These are phyloP conservation scores for Pelecanus crispus DNA, from an alignment of 2,113 vertebrate species.

Conservation along the genomic window DNA sequence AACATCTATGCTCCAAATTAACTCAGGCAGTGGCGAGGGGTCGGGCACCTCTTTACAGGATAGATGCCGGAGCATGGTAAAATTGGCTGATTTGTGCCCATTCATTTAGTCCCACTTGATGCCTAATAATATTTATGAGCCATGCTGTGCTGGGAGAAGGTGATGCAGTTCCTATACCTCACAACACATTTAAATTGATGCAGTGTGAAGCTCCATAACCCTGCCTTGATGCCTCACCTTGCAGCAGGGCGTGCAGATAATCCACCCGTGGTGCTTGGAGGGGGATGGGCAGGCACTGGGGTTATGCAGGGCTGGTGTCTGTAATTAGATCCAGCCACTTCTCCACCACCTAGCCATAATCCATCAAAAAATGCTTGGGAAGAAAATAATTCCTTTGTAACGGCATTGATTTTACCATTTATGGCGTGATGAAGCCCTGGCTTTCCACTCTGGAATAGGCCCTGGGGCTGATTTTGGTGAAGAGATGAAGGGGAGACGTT, in stretches of 20 bases:
- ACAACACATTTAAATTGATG: not conserved
- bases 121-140: constrained; percentile 1
- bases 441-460: not conserved
- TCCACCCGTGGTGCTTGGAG: rapidly evolving
- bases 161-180: not conserved
- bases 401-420: not conserved
- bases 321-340: not conserved
- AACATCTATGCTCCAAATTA: not conserved
- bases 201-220: not conserved
- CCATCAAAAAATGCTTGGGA: not conserved
- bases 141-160: not conserved
- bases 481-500: not conserved
- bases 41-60: not conserved
- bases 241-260: not conserved
- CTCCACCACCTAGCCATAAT: not conserved
- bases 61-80: not conserved
- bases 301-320: not conserved
- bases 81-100: not conserved
- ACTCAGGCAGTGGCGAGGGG: not conserved
- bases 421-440: not conserved
- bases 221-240: not conserved
- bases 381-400: not conserved
- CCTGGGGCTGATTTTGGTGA: not conserved
- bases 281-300: rapidly evolving
- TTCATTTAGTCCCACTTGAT: not conserved